Base-by-base conservation (phyloP, 1,140 invertebrate species). In the Caenorhabditis remanei region DNA sequence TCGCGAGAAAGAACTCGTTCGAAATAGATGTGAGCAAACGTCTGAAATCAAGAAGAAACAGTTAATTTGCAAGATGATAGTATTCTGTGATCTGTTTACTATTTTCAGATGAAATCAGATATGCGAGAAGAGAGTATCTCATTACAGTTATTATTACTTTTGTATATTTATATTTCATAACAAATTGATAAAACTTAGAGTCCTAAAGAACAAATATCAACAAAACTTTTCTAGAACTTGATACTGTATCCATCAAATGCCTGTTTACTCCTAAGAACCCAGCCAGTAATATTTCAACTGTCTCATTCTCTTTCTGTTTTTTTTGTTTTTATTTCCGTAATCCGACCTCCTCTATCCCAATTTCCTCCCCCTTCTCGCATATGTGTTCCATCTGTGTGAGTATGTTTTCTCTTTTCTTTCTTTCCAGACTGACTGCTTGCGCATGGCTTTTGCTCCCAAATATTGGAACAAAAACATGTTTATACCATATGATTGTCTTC, bases 11-110 rank as follows among this genome's bases (percentile, higher is more conserved):
- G 24, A 13, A 89, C 58, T n/a, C 53, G 21, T 32, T 50, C 41
- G 84, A 89, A 88, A 84, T 89, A 89, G 83, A 79, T 65, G 41
- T 89, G 88, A 11, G 88, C 87, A 21, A 89, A 85, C n/a, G 83
- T 83, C 87, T 88, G 75, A 32, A 88, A 85, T 32, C 11, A 9
- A n/a, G 19, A 16, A 46, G 11, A 14, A 32, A 41, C 32, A 13
- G n/a, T 63, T 13, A 32, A 63, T 63, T 11, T 11, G 32, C 19
- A 21, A 63, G 5, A 32, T 8, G 16, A 58, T n/a, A 8, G 8
- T 24, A 40, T 8, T n/a, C 8, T 19, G 56, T 7, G 21, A n/a
- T 63, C 8, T 71, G 8, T 43, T 71, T 43, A 71, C 16, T 8
- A 11, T 50, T 79, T 79, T 79, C 71, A 50, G 46, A 79, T 50